phyloP scores from a whole-genome alignment of 2,888 invertebrate species.

The Drosophila nr. perissopoda region DNA sequence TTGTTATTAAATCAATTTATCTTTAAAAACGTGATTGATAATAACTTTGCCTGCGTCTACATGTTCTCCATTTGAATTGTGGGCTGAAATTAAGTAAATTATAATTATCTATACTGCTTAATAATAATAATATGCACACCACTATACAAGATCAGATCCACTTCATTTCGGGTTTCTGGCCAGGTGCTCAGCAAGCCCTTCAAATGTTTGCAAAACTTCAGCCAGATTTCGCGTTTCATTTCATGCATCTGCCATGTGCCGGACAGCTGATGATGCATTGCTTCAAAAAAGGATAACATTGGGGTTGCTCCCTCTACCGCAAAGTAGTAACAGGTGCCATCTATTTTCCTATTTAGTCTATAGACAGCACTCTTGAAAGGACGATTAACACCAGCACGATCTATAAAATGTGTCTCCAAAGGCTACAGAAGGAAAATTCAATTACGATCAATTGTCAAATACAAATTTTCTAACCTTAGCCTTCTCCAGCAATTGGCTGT shows the following conservation, averaged over 20 bases:
- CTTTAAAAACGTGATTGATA: constrained; percentile 27
- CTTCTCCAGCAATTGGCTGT: constrained; percentile 67
- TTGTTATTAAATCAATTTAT: background rate
- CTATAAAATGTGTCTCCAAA: constrained; percentile 62
- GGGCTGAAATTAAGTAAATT: constrained; percentile 52
- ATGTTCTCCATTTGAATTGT: constrained; percentile 54
- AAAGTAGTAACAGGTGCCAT: constrained; percentile 74
- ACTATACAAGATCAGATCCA: constrained; percentile 76
- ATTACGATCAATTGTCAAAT: background rate
- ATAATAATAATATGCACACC: constrained; percentile 48
- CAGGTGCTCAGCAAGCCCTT: constrained; percentile 66
- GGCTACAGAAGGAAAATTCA: constrained; percentile 46
- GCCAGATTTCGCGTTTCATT: constrained; percentile 79
- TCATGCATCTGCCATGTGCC: constrained; percentile 76
- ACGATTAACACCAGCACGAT: constrained; percentile 81
- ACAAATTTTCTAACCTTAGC: constrained; percentile 37
- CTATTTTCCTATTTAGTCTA: constrained; percentile 61
- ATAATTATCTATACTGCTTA: background rate
- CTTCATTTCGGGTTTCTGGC: constrained; percentile 75
- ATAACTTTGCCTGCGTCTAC: constrained; percentile 75
- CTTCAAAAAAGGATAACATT: constrained; percentile 80
- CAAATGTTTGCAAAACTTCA: constrained; percentile 78
- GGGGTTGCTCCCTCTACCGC: constrained; percentile 83
- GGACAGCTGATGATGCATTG: constrained; percentile 66
- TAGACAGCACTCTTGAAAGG: constrained; percentile 81